phyloP scores from a whole-genome alignment of 2,888 invertebrate species.

The Microplitis manilae region DNA sequence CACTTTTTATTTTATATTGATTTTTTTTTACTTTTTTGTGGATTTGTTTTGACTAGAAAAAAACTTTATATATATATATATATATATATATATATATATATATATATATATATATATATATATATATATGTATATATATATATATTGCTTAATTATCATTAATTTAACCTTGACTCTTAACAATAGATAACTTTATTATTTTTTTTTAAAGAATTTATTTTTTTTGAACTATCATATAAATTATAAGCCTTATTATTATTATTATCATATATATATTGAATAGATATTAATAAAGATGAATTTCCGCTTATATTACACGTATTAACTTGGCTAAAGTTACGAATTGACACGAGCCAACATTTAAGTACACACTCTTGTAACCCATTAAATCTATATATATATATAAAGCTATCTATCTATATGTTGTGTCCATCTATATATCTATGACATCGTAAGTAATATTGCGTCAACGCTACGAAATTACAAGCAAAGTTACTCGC shows the following conservation, averaged over 20 bases:
- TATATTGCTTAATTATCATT: too few relatives aligned
- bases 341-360: slow-evolving; percentile 49
- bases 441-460: slow-evolving; percentile 20
- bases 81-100: too few relatives aligned
- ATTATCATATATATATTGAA: background rate
- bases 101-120: too few relatives aligned
- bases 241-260: background rate
- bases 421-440: slow-evolving; percentile 10
- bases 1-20: too few relatives aligned
- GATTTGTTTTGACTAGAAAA: too few relatives aligned
- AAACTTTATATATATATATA: too few relatives aligned
- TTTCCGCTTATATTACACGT: background rate
- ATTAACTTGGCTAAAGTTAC: background rate
- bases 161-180: background rate
- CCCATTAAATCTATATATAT: background rate
- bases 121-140: too few relatives aligned
- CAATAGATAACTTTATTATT: background rate
- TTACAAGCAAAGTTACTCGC: slow-evolving; percentile 15
- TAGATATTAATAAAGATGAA: background rate
- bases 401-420: background rate
- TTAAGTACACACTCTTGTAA: slow-evolving; percentile 30
- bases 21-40: too few relatives aligned
- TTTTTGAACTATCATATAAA: background rate
- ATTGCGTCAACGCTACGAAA: slow-evolving; percentile 27
- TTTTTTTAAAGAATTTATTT: background rate